Conservation (phyloP, 1,140 invertebrate species). For the Dermatophagoides farinae region DNA sequence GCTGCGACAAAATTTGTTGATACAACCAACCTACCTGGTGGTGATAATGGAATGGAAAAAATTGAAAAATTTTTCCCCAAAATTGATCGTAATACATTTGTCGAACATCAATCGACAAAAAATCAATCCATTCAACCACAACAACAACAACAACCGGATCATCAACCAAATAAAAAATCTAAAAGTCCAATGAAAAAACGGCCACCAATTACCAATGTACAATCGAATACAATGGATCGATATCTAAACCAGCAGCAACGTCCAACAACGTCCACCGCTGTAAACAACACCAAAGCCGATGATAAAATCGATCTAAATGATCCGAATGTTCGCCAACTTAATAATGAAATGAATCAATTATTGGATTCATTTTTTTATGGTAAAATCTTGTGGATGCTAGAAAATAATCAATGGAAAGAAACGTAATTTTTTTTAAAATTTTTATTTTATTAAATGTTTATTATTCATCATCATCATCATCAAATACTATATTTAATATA, state of each 20-base stretch:
- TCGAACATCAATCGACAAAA: too few relatives aligned
- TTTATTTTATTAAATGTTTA: background rate
- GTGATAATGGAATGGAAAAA: background rate
- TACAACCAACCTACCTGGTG: background rate
- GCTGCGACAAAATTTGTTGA: constrained; percentile 15
- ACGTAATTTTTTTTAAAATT: background rate
- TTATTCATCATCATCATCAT: background rate
- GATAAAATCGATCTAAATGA: background rate
- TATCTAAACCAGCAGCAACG: too few relatives aligned
- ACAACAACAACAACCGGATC: too few relatives aligned
- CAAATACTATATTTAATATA: constrained; percentile 11
- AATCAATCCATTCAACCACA: too few relatives aligned
- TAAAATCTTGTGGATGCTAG: background rate
- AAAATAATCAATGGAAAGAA: background rate
- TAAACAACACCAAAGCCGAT: too few relatives aligned
- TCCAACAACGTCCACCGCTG: too few relatives aligned
- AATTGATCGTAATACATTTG: background rate
- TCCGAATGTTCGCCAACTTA: background rate
- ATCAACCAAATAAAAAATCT: too few relatives aligned
- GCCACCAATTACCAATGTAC: too few relatives aligned
- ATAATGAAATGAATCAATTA: background rate
- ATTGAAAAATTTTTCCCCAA: background rate
- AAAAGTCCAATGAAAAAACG: too few relatives aligned
- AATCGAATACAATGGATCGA: too few relatives aligned
- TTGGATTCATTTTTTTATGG: background rate